A percentile compares a stretch with the other conserved stretches of the same genome.
Evolutionary conservation across 2,888 invertebrate genomes (phyloP).

Genomic region (Cantharis rustica): DNA sequence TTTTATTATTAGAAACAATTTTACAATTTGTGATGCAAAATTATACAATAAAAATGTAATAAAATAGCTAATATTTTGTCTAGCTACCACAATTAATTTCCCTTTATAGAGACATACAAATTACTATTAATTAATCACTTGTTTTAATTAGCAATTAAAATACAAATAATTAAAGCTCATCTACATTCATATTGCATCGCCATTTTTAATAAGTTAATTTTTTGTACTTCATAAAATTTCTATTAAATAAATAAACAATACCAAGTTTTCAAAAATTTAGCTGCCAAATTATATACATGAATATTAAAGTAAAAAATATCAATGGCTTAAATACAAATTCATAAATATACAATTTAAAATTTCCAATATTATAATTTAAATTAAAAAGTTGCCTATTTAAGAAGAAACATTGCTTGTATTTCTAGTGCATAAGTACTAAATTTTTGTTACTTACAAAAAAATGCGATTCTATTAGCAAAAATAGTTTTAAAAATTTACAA

Average conservation of each 20-base stretch:
- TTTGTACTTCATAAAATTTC: not conserved
- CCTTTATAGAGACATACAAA: not conserved
- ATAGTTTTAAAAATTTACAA: not conserved
- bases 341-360: not conserved
- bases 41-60: not conserved
- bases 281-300: conserved; percentile 8
- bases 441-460: not conserved
- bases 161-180: not conserved
- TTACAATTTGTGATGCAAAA: conserved; percentile 24
- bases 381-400: not conserved
- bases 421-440: not conserved
- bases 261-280: not conserved
- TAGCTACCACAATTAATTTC: not conserved
- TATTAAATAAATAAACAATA: not conserved
- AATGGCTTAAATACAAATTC: not conserved
- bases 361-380: not conserved
- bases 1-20: conserved; percentile 14
- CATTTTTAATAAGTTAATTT: not conserved
- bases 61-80: not conserved
- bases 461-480: not conserved
- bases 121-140: not conserved
- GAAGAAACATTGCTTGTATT: not conserved
- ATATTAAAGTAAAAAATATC: not conserved
- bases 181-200: not conserved
- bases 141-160: not conserved